These are phyloP conservation scores for Crocodylus rhombifer DNA, from an alignment of 2,797 vertebrate genomes.

Conservation along the genomic window DNA sequence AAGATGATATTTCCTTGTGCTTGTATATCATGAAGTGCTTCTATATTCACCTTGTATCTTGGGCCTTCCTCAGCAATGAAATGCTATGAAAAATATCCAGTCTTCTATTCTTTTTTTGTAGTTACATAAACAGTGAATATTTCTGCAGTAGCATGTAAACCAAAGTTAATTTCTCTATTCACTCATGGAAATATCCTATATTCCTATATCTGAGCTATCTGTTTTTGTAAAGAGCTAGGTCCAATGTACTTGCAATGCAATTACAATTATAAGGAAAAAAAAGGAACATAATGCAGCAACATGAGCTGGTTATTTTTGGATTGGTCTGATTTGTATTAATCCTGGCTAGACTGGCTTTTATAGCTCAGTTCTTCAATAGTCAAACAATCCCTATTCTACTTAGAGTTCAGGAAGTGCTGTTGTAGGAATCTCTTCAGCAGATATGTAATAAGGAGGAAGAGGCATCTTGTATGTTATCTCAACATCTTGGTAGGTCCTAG, in stretches of 20 bases:
- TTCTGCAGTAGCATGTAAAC: background rate
- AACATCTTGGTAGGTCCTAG: accelerated
- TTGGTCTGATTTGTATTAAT: background rate
- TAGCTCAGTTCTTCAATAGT: background rate
- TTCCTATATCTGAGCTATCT: no score
- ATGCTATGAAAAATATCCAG: background rate
- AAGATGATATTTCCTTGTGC: background rate
- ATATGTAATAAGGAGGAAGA: background rate
- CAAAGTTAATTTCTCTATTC: background rate
- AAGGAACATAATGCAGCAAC: background rate
- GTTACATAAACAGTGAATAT: no score
- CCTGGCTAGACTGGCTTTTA: background rate
- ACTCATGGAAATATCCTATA: background rate
- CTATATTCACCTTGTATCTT: background rate
- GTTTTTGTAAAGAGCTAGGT: background rate
- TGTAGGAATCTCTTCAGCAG: background rate
- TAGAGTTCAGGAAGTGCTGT: background rate
- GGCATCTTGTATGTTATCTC: background rate
- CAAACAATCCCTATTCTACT: background rate
- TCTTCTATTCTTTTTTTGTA: background rate
- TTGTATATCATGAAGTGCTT: background rate
- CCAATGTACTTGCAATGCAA: background rate
- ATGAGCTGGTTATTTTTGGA: background rate
- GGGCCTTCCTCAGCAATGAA: background rate
- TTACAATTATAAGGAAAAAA: background rate